Conservation (phyloP, 2,797 vertebrate genomes). For the Urophycis tenuis region DNA sequence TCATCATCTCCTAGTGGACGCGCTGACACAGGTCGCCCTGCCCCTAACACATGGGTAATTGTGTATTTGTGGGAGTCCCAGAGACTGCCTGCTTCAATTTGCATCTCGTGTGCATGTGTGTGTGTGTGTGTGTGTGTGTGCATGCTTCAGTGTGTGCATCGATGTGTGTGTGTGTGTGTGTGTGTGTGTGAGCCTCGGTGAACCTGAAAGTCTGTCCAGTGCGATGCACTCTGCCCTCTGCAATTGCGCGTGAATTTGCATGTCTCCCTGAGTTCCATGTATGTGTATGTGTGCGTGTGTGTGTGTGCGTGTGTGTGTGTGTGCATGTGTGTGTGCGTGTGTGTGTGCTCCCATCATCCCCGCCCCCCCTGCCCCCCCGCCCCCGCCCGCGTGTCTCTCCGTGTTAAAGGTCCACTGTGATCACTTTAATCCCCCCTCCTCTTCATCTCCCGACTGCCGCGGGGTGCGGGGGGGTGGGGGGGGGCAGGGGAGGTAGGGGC, state of each 20-base stretch:
- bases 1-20: not conserved
- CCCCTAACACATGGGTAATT: not conserved
- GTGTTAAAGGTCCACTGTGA: not conserved
- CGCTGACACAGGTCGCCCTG: not conserved
- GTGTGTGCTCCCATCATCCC: not conserved
- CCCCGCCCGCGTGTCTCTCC: not conserved
- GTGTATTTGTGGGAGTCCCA: not conserved
- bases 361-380: too few species aligned
- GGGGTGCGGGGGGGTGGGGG: too few species aligned
- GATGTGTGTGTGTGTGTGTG: not conserved
- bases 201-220: not conserved
- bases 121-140: not conserved
- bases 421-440: conserved; percentile 7
- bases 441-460: not conserved
- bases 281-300: not conserved
- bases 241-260: not conserved
- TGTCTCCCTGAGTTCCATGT: too few species aligned
- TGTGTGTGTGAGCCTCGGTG: not conserved
- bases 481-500: too few species aligned
- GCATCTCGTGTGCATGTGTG: not conserved
- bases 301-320: too few species aligned
- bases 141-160: not conserved
- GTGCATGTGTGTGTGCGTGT: not conserved
- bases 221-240: not conserved
- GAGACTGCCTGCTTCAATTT: not conserved